Base-by-base conservation (phyloP, 2,113 vertebrate species). In the Ceuthmochares aereus region DNA sequence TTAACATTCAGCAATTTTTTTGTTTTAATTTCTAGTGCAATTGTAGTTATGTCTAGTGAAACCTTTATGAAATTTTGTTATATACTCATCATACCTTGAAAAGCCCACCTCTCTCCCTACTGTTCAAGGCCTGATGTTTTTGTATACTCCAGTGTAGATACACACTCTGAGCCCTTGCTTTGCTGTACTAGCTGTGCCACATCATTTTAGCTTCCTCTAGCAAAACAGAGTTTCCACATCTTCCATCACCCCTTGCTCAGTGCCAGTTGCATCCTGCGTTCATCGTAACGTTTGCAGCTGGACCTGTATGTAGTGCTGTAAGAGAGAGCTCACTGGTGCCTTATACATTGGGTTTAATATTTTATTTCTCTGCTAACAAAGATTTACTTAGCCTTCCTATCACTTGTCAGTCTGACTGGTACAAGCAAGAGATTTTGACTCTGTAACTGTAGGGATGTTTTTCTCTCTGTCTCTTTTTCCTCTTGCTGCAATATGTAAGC, bases 141-240 rank as follows among this genome's bases (percentile, higher is more conserved):
- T 63, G 36, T 26, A 64, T 49, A 29, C 34, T 45, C 15, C 15
- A 63, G 34, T 21, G 43, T 60, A 40, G 40, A 40, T 4, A 1
- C 26, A 42, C 27, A 1, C 34, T 37, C 21, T 20, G 12, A 90
- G 59, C 32, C 51, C 78, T 45, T 60, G 23, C 40, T 77, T 49
- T 59, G 21, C 63, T 85, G 29, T 76, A 20, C 52, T 75, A 34
- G 20, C 29, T 0, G 0, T 43, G 23, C 12, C 36, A n/a, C 21
- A 0, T 78, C 22, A 34, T n/a, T 84, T 75, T 42, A 43, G 8
- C 47, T 55, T 51, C 32, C 40, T 40, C 58, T 25, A 76, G 51
- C 12, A 82, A 85, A 81, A 62, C 0, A 67, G 25, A 14, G 16
- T 84, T 56, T 77, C 60, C 10, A 11, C 5, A 2, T 18, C 37